phyloP scores from a whole-genome alignment of 2,797 vertebrate species.

The Eulemur mongoz region DNA sequence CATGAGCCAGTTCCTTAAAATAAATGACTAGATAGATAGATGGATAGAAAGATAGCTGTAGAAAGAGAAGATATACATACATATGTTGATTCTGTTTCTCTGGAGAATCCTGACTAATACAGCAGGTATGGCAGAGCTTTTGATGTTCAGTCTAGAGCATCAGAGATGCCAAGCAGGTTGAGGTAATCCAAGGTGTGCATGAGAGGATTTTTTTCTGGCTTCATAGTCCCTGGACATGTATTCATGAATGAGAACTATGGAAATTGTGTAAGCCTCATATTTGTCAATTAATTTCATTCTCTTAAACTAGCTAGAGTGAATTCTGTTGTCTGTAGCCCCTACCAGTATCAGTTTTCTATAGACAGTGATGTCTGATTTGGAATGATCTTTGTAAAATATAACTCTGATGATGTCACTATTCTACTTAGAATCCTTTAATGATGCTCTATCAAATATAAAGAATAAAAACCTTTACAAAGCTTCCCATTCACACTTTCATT shows the following conservation, averaged over 20 bases:
- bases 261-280: not conserved
- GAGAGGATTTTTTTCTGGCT: not conserved
- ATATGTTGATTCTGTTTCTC: not conserved
- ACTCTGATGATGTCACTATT: not conserved
- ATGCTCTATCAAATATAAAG: not conserved
- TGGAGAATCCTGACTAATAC: not conserved
- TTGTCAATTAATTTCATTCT: not conserved
- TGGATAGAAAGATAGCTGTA: not conserved
- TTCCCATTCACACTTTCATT: not conserved
- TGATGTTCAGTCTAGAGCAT: not conserved
- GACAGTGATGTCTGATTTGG: not conserved
- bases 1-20: not conserved
- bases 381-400: not conserved
- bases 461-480: not conserved
- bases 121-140: not conserved
- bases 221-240: not conserved
- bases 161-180: not conserved
- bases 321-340: not conserved
- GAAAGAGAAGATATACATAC: not conserved
- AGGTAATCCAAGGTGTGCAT: not conserved
- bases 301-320: not conserved
- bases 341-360: not conserved
- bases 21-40: not conserved
- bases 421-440: not conserved
- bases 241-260: not conserved